A percentile compares a stretch with the other conserved stretches of the same genome.
These are phyloP conservation scores for Drosophila kuntzei DNA, from an alignment of 2,888 invertebrate species.

Conservation along the genomic window DNA sequence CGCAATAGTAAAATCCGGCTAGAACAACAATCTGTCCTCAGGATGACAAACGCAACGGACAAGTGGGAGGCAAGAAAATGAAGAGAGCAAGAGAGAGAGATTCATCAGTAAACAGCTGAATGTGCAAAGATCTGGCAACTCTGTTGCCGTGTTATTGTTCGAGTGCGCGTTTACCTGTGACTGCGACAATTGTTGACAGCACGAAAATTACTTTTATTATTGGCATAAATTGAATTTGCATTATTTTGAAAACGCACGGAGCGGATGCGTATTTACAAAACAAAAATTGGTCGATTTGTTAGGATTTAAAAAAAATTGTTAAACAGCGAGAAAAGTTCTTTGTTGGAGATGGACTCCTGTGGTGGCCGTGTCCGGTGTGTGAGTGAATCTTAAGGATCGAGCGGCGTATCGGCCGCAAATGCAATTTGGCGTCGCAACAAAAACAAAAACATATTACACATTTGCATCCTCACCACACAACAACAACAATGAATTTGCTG, in stretches of 20 bases:
- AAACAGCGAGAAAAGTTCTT: conserved; percentile 13
- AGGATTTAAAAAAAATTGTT: conserved; percentile 11
- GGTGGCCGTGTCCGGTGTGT: conserved; percentile 22
- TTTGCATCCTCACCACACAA: conserved; percentile 60
- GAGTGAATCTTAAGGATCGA: conserved; percentile 63
- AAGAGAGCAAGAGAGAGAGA: conserved; percentile 14
- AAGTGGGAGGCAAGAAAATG: neutral
- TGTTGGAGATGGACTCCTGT: neutral
- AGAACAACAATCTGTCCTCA: conserved; percentile 83
- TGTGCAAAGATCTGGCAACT: conserved; percentile 49
- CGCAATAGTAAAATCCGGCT: conserved; percentile 84
- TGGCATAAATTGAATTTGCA: conserved; percentile 75
- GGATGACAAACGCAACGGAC: neutral
- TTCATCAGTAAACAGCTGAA: conserved; percentile 36
- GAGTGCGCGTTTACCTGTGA: conserved; percentile 76
- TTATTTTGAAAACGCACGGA: conserved; percentile 65
- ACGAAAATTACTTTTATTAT: conserved; percentile 83
- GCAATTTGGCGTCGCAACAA: conserved; percentile 76
- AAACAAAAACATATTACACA: conserved; percentile 76
- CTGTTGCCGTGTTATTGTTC: conserved; percentile 33
- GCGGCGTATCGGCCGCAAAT: conserved; percentile 75
- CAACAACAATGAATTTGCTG: conserved; percentile 40
- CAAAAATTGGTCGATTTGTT: conserved; percentile 5
- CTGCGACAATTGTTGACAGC: conserved; percentile 85
- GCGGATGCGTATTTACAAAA: conserved; percentile 16